Evolutionary conservation across 2,113 vertebrate species (phyloP).

Genomic region (Rissa tridactyla): DNA sequence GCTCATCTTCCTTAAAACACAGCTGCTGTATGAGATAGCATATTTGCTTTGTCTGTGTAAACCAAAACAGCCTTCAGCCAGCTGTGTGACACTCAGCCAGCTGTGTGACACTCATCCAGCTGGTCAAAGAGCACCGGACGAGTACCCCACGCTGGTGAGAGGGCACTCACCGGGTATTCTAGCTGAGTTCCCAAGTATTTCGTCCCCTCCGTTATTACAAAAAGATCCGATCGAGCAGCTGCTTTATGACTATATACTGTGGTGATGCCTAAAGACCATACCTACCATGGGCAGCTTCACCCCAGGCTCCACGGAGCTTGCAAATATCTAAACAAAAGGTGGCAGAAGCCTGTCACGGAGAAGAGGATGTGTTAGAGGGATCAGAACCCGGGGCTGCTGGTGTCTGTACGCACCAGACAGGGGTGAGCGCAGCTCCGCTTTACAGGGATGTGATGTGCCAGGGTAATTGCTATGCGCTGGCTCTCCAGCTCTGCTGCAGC

Average conservation of each 20-base stretch:
- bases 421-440: not conserved
- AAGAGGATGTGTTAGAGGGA: not conserved
- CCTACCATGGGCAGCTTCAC: not conserved
- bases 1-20: not conserved
- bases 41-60: not conserved
- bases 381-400: not conserved
- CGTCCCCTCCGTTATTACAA: not conserved
- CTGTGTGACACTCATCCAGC: not conserved
- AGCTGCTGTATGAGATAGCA: not conserved
- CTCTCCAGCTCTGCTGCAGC: not conserved
- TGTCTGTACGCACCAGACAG: accelerated
- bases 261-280: too few species aligned
- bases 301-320: not conserved
- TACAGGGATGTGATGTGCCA: not conserved
- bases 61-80: not conserved
- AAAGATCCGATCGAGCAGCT: not conserved
- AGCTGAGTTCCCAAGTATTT: not conserved
- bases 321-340: not conserved
- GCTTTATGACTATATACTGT: not conserved
- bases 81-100: not conserved
- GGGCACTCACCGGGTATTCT: not conserved
- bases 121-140: accelerated
- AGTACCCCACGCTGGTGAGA: not conserved
- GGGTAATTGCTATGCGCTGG: not conserved
- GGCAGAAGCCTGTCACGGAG: not conserved